These are phyloP conservation scores for Prinia subflava DNA, from an alignment of 2,113 vertebrate species.

Conservation along the genomic window DNA sequence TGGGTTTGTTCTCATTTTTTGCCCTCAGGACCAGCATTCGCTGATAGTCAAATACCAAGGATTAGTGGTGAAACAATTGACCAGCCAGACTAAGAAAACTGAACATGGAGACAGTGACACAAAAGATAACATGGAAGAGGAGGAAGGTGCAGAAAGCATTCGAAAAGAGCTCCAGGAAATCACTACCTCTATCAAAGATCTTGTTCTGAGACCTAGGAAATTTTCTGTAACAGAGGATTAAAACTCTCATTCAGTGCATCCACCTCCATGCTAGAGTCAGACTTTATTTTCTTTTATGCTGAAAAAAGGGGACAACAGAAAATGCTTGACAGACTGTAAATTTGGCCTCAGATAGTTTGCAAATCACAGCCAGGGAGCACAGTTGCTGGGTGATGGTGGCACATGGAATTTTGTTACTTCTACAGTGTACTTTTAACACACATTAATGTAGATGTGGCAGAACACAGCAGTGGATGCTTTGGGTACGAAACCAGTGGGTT, in stretches of 20 bases:
- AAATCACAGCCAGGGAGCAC: neutral
- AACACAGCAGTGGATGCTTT: neutral
- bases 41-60: conserved; percentile 85
- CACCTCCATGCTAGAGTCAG: neutral
- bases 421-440: neutral
- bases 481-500: neutral
- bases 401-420: neutral
- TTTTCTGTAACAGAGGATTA: conserved; percentile 83
- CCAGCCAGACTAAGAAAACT: conserved; percentile 80
- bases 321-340: neutral
- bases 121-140: conserved; percentile 54
- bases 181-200: conserved; percentile 83
- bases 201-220: conserved; percentile 85
- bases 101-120: conserved; percentile 69
- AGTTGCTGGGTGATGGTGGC: neutral
- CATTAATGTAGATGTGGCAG: neutral
- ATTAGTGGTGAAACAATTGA: conserved; percentile 91
- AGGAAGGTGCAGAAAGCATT: conserved; percentile 66
- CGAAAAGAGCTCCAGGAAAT: conserved; percentile 81
- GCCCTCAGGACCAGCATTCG: conserved; percentile 85
- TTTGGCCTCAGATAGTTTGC: neutral
- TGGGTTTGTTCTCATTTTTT: neutral
- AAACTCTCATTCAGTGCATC: neutral
- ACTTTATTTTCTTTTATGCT: neutral
- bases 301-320: neutral